Percentiles rank a stretch among this genome's conserved stretches.
Evolutionary conservation across 1,140 invertebrate genomes (phyloP).

Genomic region (Pentalonia nigronervosa): DNA sequence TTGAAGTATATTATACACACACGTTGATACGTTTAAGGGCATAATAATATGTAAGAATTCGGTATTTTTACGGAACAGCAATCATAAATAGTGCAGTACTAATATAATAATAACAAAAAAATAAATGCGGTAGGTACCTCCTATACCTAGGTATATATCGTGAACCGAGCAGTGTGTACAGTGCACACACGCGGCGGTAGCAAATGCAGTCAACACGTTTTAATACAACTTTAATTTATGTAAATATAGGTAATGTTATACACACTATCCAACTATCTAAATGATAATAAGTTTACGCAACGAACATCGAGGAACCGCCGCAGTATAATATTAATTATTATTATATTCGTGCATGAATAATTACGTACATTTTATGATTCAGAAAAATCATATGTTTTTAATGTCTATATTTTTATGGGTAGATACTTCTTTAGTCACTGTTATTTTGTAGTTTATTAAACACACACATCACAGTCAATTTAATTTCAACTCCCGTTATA

Average conservation of each 20-base stretch:
- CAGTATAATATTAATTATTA: neutral
- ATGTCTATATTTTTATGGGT: no score
- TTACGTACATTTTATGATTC: neutral
- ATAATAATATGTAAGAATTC: neutral
- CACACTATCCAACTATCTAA: neutral
- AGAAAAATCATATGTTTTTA: neutral
- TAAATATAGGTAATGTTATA: neutral
- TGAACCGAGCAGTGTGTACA: neutral
- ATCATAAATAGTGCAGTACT: neutral
- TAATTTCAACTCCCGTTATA: no score
- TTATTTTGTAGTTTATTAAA: no score
- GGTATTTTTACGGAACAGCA: neutral
- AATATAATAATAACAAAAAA: neutral
- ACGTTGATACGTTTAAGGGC: neutral
- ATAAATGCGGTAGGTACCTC: neutral
- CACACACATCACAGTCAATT: no score
- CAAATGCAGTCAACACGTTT: neutral
- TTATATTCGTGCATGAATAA: neutral
- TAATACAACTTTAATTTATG: slow-evolving; percentile 35
- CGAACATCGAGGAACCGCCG: neutral
- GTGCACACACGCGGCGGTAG: neutral
- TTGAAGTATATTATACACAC: neutral
- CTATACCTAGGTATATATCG: no score
- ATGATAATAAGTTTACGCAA: slow-evolving; percentile 21
- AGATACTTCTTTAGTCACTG: no score